Evolutionary conservation across 2,113 vertebrate species (phyloP).

Genomic region (Chionomys nivalis): DNA sequence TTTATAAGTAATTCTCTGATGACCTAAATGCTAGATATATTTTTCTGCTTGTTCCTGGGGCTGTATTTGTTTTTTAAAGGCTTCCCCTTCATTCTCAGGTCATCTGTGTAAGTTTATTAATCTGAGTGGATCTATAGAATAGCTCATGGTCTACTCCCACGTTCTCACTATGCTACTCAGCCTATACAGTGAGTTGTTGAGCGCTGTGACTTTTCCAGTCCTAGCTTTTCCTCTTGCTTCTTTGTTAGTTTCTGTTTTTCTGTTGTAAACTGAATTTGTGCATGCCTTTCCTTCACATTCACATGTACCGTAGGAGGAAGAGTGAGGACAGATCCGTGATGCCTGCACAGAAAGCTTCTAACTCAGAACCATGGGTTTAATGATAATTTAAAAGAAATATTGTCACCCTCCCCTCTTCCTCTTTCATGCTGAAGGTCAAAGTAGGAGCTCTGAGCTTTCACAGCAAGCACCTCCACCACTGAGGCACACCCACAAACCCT

Average conservation of each 20-base stretch:
- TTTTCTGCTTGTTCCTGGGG: not conserved
- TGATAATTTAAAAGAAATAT: not conserved
- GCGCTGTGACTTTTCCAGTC: not conserved
- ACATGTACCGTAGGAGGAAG: not conserved
- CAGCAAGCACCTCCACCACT: not conserved
- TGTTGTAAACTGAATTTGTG: slow-evolving; percentile 1
- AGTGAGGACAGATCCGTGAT: not conserved
- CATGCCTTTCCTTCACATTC: not conserved
- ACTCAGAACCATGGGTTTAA: not conserved
- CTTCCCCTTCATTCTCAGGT: not conserved
- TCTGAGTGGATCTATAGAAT: not conserved
- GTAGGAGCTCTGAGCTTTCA: not conserved
- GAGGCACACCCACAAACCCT: too few species aligned
- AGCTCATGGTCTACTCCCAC: not conserved
- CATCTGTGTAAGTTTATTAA: not conserved
- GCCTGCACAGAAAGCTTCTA: not conserved
- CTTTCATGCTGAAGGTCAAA: not conserved
- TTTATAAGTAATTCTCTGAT: not conserved
- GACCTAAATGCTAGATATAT: not conserved
- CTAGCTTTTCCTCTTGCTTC: not conserved
- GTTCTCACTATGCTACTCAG: not conserved
- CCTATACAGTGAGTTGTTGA: not conserved
- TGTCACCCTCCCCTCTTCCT: not conserved
- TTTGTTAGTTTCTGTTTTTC: not conserved
- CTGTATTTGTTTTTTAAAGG: not conserved